Base-by-base conservation (phyloP, 1,140 invertebrate species). In the Fopius arisanus region DNA sequence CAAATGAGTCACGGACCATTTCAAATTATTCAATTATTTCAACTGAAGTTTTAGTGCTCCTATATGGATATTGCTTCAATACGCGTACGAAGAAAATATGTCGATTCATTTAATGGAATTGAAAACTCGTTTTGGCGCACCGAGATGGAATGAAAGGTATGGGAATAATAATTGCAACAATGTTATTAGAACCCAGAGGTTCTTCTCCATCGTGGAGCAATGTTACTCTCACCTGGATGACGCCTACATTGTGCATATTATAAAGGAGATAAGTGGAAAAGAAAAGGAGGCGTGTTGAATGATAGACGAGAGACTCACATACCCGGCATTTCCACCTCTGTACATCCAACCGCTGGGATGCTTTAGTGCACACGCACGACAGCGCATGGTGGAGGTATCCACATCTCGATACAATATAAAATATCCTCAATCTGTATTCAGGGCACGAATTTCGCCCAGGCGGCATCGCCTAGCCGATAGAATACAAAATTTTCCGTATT, bases 401-500 rank as follows among this genome's bases (percentile, higher is more conserved):
- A 59, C 54, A 59, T 59, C 54, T 59, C 54, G 54, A 76, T 74
- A 70, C 65, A 67, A 77, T 80, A 80, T 78, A 79, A 83, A 85
- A 86, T 86, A 82, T 81, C 79, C 80, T 84, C 83, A 83, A 87
- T 88, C 79, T 84, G 83, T 86, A 87, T 87, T 87, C 87, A 80
- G 74, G 76, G 74, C 84, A 86, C 84, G 86, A 80, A 77, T 78
- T 78, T 76, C 80, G 82, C 79, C 80, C 82, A 79, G 80, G 77
- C 84, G 78, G 74, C 79, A 59, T 77, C 54, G 79, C 80, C 80
- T 80, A 81, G 76, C 78, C 81, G 73, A 54, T 75, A 75, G 86
- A 88, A 87, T 87, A 87, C 86, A 87, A 88, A 88, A 87, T 88
- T 86, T 82, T 59, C 54, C 80, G 84, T 81, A 88, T 88, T 87